phyloP scores from a whole-genome alignment of 2,113 vertebrate species.

The Sitta europaea region DNA sequence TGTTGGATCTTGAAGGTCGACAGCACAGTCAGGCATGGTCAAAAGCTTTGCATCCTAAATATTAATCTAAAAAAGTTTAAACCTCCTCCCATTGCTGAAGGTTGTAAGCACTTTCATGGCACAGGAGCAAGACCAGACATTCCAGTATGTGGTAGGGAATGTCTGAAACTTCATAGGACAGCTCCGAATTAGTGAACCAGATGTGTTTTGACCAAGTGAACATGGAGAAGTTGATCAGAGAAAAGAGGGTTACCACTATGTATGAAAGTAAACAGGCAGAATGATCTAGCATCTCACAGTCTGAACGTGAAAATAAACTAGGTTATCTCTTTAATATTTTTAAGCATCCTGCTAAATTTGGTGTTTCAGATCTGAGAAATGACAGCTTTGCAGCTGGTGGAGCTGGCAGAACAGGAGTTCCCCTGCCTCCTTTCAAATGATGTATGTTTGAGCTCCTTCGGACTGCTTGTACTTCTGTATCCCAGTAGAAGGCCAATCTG shows the following conservation, averaged over 20 bases:
- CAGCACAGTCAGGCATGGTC: not conserved
- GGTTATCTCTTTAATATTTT: not conserved
- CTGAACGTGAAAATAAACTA: not conserved
- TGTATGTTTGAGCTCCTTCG: not conserved
- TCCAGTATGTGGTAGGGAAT: accelerated
- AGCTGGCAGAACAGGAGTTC: not conserved
- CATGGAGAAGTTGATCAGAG: not conserved
- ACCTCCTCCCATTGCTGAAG: not conserved
- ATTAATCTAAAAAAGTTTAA: not conserved
- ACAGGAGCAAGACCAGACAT: not conserved
- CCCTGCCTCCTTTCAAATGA: not conserved
- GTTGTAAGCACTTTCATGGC: accelerated
- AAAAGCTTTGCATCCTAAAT: not conserved
- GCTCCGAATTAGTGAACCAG: not conserved
- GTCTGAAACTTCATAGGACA: not conserved
- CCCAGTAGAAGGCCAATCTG: not conserved
- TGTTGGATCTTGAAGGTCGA: accelerated
- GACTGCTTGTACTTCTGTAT: not conserved
- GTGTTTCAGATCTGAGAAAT: not conserved
- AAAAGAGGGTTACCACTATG: not conserved
- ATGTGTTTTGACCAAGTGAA: not conserved
- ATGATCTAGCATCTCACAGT: not conserved
- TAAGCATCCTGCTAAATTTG: not conserved
- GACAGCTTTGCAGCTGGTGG: not conserved
- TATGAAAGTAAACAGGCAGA: not conserved